Conservation (phyloP, 2,113 vertebrate species). For the Paradoxurus hermaphroditus region DNA sequence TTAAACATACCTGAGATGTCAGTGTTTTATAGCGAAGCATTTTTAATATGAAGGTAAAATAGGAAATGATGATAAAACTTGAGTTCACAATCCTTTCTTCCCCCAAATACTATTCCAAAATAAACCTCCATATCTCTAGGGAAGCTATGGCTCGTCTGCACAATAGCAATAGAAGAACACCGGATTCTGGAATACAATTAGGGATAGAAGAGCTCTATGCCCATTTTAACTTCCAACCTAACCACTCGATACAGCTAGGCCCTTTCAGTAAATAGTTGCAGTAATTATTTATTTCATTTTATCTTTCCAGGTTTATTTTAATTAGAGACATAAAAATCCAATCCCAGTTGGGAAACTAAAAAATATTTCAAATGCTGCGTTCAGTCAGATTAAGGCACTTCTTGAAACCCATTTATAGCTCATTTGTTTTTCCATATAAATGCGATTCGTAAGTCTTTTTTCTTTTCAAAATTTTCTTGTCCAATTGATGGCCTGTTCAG, state of each 20-base stretch:
- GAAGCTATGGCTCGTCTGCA: neutral
- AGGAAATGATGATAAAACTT: neutral
- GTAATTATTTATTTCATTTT: neutral
- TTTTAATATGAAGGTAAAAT: neutral
- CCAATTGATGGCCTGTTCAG: neutral
- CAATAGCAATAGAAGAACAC: neutral
- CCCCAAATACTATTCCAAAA: neutral
- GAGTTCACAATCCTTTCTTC: neutral
- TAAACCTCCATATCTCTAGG: neutral
- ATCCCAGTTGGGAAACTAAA: neutral
- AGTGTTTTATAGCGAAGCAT: neutral
- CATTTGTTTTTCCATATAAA: neutral
- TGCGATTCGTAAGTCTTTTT: neutral
- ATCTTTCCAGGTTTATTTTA: constrained; percentile 1
- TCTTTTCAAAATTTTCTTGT: neutral
- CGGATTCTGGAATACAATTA: neutral
- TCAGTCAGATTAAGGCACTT: neutral
- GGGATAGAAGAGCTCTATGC: neutral
- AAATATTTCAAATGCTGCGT: neutral
- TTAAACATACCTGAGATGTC: neutral
- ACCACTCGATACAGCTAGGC: neutral
- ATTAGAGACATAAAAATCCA: neutral
- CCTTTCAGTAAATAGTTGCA: neutral
- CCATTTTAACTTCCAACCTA: neutral
- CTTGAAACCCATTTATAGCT: neutral